phyloP scores from a whole-genome alignment of 2,113 vertebrate species.

The Lampris incognitus region DNA sequence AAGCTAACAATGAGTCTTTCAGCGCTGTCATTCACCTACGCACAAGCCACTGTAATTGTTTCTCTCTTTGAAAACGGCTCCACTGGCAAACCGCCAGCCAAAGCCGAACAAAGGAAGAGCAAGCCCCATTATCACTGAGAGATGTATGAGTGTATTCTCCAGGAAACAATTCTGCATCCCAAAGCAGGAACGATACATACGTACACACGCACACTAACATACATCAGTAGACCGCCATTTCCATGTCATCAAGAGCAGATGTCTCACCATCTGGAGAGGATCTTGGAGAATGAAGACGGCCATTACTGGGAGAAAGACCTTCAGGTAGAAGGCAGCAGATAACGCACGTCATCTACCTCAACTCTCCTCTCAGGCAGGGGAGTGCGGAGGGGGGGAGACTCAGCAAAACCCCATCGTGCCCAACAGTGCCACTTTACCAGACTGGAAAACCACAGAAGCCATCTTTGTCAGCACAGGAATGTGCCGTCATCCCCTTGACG shows the following conservation, averaged over 20 bases:
- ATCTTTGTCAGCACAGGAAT: background rate
- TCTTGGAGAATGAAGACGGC: constrained; percentile 40
- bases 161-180: no score
- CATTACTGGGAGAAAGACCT: background rate
- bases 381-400: background rate
- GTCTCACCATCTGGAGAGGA: constrained; percentile 67
- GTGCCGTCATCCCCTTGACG: background rate
- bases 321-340: background rate
- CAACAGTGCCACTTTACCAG: background rate
- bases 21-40: constrained; percentile 65
- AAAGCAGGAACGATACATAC: no score
- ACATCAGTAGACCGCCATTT: constrained; percentile 68
- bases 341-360: constrained; percentile 6
- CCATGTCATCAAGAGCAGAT: constrained; percentile 66
- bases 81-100: constrained; percentile 48
- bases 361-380: background rate
- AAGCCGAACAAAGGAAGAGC: constrained; percentile 41
- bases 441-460: background rate
- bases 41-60: constrained; percentile 67
- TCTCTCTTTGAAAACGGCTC: constrained; percentile 50
- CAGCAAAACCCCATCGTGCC: background rate
- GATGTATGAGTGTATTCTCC: constrained; percentile 50
- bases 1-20: constrained; percentile 67
- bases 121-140: constrained; percentile 37
- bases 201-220: constrained; percentile 24